phyloP scores from a whole-genome alignment of 2,113 vertebrate species.

The Pristiophorus japonicus region DNA sequence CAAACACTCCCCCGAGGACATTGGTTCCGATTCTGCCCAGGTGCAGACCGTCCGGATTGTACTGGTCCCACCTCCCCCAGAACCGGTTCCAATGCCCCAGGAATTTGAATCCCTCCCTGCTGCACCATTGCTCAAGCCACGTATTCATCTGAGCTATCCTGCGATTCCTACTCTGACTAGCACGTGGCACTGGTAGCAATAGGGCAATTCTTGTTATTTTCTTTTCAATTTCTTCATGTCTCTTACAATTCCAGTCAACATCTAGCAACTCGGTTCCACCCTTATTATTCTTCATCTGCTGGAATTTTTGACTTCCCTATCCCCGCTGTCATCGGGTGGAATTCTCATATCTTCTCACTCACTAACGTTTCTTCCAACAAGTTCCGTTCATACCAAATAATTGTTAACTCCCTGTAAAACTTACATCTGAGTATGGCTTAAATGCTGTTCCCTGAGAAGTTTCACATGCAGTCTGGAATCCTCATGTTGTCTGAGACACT shows the following conservation, averaged over 20 bases:
- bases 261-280: neutral
- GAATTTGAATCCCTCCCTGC: too few species aligned
- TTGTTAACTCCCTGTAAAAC: neutral
- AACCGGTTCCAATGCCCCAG: too few species aligned
- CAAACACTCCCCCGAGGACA: too few species aligned
- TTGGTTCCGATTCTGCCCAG: too few species aligned
- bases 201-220: too few species aligned
- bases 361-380: neutral
- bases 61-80: too few species aligned
- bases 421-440: neutral
- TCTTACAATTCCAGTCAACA: neutral
- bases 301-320: neutral
- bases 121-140: too few species aligned
- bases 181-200: too few species aligned
- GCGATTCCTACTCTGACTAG: too few species aligned
- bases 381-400: neutral
- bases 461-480: neutral
- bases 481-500: neutral
- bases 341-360: neutral
- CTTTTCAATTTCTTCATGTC: neutral
- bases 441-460: neutral
- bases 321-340: neutral
- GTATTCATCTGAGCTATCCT: too few species aligned
- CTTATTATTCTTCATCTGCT: neutral
- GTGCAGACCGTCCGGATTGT: too few species aligned